Conservation (phyloP, 1,140 invertebrate species). For the Popillia japonica region DNA sequence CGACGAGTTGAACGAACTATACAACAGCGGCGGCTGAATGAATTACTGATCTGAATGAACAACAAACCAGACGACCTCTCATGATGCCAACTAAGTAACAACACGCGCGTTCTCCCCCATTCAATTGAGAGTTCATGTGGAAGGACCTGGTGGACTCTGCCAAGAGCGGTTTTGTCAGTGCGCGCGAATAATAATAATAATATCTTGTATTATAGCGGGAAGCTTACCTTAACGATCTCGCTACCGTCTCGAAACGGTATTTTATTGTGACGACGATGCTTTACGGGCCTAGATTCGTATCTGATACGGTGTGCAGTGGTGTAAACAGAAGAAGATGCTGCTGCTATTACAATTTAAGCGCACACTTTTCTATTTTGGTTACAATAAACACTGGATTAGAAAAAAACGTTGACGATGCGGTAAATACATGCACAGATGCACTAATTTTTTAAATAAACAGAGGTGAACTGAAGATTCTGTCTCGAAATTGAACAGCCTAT, state of each 20-base stretch:
- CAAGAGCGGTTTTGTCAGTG: slow-evolving; percentile 36
- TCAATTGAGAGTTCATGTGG: not conserved
- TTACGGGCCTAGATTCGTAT: slow-evolving; percentile 29
- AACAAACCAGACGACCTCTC: slow-evolving; percentile 37
- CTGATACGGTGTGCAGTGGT: not conserved
- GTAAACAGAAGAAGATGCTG: not conserved
- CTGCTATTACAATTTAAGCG: not conserved
- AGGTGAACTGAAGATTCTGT: not conserved
- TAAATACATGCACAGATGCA: not conserved
- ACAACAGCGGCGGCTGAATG: slow-evolving; percentile 38
- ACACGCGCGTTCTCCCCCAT: slow-evolving; percentile 29
- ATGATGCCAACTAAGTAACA: slow-evolving; percentile 14
- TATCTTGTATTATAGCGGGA: not conserved
- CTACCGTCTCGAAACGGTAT: slow-evolving; percentile 4
- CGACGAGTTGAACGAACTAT: slow-evolving; percentile 41
- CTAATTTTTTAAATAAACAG: not conserved
- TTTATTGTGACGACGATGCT: slow-evolving; percentile 21
- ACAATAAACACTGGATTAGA: no score
- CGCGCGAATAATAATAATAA: slow-evolving; percentile 37
- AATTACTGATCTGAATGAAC: slow-evolving; percentile 43
- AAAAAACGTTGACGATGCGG: no score
- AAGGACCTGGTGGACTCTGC: slow-evolving; percentile 40
- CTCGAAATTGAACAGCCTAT: not conserved
- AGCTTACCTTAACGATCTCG: slow-evolving; percentile 36
- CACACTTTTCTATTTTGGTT: no score